Base-by-base conservation (phyloP, 2,797 vertebrate genomes). In the Gymnothorax reevesii region DNA sequence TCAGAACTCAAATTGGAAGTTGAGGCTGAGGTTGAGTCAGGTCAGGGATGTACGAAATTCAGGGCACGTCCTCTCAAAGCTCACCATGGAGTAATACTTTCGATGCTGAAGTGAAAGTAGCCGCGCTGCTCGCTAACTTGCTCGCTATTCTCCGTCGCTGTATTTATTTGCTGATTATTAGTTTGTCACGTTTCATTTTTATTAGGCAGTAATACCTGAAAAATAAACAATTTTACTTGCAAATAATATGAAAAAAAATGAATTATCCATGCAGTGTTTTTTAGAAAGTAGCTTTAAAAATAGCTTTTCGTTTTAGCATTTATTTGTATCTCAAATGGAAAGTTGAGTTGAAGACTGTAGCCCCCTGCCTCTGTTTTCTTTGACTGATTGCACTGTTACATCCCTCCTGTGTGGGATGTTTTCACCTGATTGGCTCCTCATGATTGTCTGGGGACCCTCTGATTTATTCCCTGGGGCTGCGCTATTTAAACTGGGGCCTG, bases 401-500 rank as follows among this genome's bases (percentile, higher is more conserved):
- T 54, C 49, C 77, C 49, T 54, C 77, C 77, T 7, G 12, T 54
- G 77, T 54, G 77, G 49, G 7, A 7, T 10, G 55, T 80, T 80
- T 80, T 55, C 49, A 55, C 77, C 52, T 55, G 77, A 80, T 80
- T 80, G 42, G 20, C 5, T 79, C 49, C 49, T 55, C 7, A 7
- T 42, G 77, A 7, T 80, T n/a, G 77, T 55, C 77, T 80, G 77
- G 77, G 77, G 52, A 80, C 77, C 52, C 49, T 9, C 0, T n/a
- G 77, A 80, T 80, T 54, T 80, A 55, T 12, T 80, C 77, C 49
- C 49, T 52, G 2, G 49, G 52, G 77, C 7, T 54, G 22, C 54
- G 77, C 17, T 55, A 80, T 80, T 80, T 55, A 54, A 80, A 55
- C 77, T n/a, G 17, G 77, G 77, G 13, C 52, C 77, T 80, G 77